Conservation (phyloP, 1,140 invertebrate species). For the Cyclina sinensis region DNA sequence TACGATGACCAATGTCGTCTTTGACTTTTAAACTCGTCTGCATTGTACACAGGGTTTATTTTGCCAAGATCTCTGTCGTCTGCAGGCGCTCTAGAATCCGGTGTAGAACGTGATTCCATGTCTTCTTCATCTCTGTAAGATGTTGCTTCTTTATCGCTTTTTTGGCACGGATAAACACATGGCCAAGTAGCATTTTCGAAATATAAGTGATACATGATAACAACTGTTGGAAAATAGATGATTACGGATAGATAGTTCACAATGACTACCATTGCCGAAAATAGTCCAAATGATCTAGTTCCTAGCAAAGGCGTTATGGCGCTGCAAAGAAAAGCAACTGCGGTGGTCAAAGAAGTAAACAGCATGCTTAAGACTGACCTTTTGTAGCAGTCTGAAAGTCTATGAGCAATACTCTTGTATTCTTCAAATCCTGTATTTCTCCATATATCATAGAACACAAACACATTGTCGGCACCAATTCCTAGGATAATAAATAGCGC, state of each 20-base stretch:
- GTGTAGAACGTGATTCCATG: background rate
- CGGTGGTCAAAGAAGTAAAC: slow-evolving; percentile 77
- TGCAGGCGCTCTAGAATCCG: background rate
- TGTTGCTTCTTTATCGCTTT: background rate
- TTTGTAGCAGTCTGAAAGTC: slow-evolving; percentile 71
- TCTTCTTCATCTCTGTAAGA: background rate
- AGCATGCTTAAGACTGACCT: slow-evolving; percentile 74
- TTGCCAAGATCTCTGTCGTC: background rate
- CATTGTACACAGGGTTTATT: background rate
- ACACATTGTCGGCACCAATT: slow-evolving; percentile 77
- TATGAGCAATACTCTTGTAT: slow-evolving; percentile 70
- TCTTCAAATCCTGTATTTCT: slow-evolving; percentile 51
- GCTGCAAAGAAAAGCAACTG: slow-evolving; percentile 76
- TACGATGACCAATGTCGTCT: background rate
- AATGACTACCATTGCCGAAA: slow-evolving; percentile 76
- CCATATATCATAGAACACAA: slow-evolving; percentile 79
- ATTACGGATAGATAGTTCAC: slow-evolving; percentile 81
- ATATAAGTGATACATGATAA: slow-evolving; percentile 76
- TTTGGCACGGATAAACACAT: background rate
- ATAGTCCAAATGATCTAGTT: slow-evolving; percentile 77
- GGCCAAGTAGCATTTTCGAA: slow-evolving; percentile 63
- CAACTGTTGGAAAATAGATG: slow-evolving; percentile 78
- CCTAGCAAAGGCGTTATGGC: slow-evolving; percentile 75
- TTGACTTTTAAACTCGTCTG: background rate
- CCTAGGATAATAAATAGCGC: slow-evolving; percentile 79